A percentile compares a stretch with the other conserved stretches of the same genome.
phyloP scores from a whole-genome alignment of 2,888 invertebrate species.

The Apoda limacodes region DNA sequence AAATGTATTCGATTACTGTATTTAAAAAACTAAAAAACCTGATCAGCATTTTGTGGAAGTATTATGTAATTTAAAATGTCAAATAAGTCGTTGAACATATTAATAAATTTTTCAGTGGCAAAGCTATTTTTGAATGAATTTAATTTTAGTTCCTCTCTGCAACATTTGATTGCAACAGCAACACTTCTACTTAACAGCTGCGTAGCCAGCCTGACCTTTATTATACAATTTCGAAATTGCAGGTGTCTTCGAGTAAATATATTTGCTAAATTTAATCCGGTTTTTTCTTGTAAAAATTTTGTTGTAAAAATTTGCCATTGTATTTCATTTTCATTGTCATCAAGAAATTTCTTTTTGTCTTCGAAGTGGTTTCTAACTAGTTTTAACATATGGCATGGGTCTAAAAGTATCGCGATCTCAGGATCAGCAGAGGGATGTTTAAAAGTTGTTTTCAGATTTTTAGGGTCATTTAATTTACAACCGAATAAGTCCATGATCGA shows the following conservation, averaged over 20 bases:
- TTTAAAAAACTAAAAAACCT: slow-evolving; percentile 6
- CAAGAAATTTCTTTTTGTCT: slow-evolving; percentile 6
- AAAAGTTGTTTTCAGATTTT: slow-evolving; percentile 18
- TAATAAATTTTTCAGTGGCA: slow-evolving; percentile 14
- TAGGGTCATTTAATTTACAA: slow-evolving; percentile 15
- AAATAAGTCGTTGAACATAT: slow-evolving; percentile 15
- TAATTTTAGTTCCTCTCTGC: slow-evolving; percentile 13
- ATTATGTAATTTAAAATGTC: slow-evolving; percentile 19
- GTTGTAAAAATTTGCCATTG: slow-evolving; percentile 11
- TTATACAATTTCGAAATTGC: slow-evolving; percentile 17
- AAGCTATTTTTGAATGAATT: slow-evolving; percentile 10
- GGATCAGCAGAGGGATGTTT: slow-evolving; percentile 15
- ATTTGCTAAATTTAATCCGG: slow-evolving; percentile 17
- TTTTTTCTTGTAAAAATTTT: slow-evolving; percentile 13
- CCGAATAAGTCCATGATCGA: slow-evolving; percentile 16
- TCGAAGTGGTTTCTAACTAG: slow-evolving; percentile 18
- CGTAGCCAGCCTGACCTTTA: slow-evolving; percentile 20
- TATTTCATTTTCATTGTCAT: slow-evolving; percentile 11
- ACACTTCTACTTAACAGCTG: slow-evolving; percentile 20
- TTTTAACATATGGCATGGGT: slow-evolving; percentile 18
- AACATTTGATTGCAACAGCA: slow-evolving; percentile 15
- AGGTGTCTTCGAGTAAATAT: slow-evolving; percentile 16
- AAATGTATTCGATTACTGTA: slow-evolving; percentile 1
- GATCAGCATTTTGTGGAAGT: slow-evolving; percentile 5
- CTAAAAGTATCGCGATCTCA: slow-evolving; percentile 18